Conservation (phyloP, 2,797 vertebrate species). For the Lacerta viridis region DNA sequence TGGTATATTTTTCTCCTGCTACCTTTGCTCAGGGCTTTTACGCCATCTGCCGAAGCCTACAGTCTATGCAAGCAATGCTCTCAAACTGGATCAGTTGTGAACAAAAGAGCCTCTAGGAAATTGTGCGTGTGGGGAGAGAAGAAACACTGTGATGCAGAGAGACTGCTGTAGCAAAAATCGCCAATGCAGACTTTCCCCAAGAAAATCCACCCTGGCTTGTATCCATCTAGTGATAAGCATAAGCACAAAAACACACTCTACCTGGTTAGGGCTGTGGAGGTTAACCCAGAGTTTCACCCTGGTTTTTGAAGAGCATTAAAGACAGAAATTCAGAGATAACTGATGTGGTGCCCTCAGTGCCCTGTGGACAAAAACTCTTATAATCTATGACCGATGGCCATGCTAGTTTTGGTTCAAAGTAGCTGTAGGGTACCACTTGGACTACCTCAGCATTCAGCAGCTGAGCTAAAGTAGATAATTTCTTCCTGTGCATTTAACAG, state of each 20-base stretch:
- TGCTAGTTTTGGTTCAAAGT: too few species aligned
- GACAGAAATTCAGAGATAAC: not conserved
- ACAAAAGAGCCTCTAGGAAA: rapidly evolving
- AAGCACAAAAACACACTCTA: not conserved
- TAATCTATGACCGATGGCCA: too few species aligned
- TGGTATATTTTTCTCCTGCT: conserved; percentile 10
- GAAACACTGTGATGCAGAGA: not conserved
- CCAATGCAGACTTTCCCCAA: not conserved
- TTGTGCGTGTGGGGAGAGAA: not conserved
- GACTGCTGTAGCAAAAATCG: not conserved
- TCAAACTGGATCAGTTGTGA: not conserved
- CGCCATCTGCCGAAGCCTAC: conserved; percentile 6
- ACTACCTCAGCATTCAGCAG: too few species aligned
- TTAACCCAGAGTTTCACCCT: not conserved
- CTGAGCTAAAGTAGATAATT: not conserved
- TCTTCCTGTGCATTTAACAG: not conserved
- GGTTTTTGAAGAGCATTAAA: not conserved
- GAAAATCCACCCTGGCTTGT: not conserved
- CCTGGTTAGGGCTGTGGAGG: not conserved
- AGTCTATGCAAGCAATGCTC: not conserved
- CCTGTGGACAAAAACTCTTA: too few species aligned
- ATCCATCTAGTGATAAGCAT: not conserved
- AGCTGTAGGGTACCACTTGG: too few species aligned
- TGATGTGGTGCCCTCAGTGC: too few species aligned
- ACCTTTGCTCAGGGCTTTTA: conserved; percentile 32